Evolutionary conservation across 2,113 vertebrate species (phyloP).

Genomic region (Maccullochella peelii): DNA sequence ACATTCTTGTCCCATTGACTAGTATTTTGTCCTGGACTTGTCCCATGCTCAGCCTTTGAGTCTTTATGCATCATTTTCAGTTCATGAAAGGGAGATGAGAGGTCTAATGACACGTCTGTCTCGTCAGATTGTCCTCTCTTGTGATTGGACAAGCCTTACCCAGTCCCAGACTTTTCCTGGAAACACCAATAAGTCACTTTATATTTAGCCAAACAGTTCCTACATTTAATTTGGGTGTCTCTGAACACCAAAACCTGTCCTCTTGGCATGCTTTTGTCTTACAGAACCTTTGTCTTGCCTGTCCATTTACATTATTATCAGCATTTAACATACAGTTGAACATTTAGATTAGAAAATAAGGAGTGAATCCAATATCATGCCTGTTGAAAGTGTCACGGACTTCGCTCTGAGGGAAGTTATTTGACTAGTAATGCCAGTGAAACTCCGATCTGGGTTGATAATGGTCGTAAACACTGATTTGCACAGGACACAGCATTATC

Average conservation of each 20-base stretch:
- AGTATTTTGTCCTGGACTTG: too few relatives aligned
- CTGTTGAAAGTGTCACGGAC: background rate
- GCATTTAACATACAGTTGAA: background rate
- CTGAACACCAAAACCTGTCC: background rate
- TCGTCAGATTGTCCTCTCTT: background rate
- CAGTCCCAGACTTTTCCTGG: background rate
- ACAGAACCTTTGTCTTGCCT: background rate
- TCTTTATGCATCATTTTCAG: background rate
- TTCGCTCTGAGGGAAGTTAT: background rate
- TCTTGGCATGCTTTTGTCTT: background rate
- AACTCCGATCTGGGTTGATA: background rate
- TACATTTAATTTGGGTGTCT: background rate
- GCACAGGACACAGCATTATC: conserved; percentile 1
- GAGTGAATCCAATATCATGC: background rate
- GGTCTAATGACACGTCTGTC: background rate
- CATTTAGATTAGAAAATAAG: background rate
- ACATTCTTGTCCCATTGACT: too few relatives aligned
- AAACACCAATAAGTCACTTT: background rate
- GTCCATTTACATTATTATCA: background rate
- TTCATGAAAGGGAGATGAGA: background rate
- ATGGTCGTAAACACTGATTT: background rate
- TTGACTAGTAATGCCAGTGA: background rate
- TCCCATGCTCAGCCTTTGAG: too few relatives aligned
- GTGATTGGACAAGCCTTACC: background rate
- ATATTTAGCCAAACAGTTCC: background rate